Base-by-base conservation (phyloP, 2,797 vertebrate genomes). In the Acipenser ruthenus region DNA sequence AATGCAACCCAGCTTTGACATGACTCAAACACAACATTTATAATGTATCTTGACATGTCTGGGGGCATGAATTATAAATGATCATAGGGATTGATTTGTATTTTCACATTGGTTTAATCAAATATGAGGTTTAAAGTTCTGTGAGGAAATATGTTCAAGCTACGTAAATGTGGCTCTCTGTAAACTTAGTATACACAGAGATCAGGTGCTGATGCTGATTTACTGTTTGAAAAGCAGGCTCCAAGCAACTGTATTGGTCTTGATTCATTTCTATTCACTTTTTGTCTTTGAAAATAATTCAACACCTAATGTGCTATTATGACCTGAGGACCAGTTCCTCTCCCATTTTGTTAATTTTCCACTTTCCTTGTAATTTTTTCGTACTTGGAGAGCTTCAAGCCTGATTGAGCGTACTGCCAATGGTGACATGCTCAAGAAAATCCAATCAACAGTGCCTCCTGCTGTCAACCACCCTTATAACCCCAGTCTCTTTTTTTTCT, bases 1-100 rank as follows among this genome's bases (percentile, higher is more conserved):
- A 37, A 37, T 3, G 23, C 23, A 37, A 37, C 23, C 23, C 63
- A 15, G 63, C 63, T 64, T 64, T 64, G 49, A 72, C 68, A 13
- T 60, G 7, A 63, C 48, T 49, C 50, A 11, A 8, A 49, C 4
- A 37, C 10, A 11, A 4, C 53, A 11, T 18, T n/a, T 23, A 58
- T 48, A n/a, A 13, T 11, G 23, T 59, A 37, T 48, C 49, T 18
- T 66, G 52, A 49, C 37, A 66, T 7, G 5, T 53, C 15, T 12
- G 7, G 9, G 53, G 13, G 15, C 49, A 52, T 7, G 10, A 52
- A 53, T 8, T 8, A 53, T 8, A 53, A 6, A 53, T 8, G 11
- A 53, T 12, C 11, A 53, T 8, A 53, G 11, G 51, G 11, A 3
- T 8, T 12, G 51, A 12, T 53, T 8, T 53, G 51, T 53, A 12